Percentiles rank a stretch among this genome's conserved stretches.
Conservation (phyloP, 2,113 vertebrate genomes). For the Syrrhaptes paradoxus region DNA sequence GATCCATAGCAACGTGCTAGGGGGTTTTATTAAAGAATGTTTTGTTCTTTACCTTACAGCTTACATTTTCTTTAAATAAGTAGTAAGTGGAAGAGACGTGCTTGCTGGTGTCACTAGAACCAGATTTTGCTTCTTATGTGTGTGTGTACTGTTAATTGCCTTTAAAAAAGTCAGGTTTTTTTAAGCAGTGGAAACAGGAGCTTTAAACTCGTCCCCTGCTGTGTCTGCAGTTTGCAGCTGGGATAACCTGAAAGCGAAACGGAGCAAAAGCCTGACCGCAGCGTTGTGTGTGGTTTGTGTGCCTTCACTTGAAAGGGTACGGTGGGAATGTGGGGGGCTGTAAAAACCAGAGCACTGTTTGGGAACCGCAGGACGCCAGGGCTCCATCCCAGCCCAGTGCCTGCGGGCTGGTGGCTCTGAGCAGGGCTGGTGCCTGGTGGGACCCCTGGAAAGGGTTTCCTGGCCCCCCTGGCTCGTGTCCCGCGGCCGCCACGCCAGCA, state of each 20-base stretch:
- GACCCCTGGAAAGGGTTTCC: neutral
- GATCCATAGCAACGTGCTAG: neutral
- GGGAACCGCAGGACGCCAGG: accelerated
- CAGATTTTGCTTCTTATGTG: neutral
- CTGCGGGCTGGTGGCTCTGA: neutral
- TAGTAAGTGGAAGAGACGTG: neutral
- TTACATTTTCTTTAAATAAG: neutral
- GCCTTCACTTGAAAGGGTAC: accelerated
- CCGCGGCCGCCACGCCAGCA: accelerated
- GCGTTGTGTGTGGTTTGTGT: accelerated
- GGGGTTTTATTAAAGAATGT: neutral
- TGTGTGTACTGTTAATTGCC: neutral
- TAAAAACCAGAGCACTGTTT: no score
- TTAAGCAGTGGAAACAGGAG: neutral
- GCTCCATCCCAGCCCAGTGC: neutral
- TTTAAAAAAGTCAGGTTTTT: neutral
- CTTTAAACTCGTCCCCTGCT: neutral
- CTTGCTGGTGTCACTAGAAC: neutral
- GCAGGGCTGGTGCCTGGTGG: accelerated
- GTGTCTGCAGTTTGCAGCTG: neutral
- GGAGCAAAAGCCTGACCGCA: neutral
- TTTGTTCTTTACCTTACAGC: neutral
- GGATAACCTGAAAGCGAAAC: neutral
- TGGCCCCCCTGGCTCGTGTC: neutral
- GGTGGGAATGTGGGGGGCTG: neutral